Evolutionary conservation across 2,113 vertebrate genomes (phyloP).

Genomic region (Neopipo cinnamomea): DNA sequence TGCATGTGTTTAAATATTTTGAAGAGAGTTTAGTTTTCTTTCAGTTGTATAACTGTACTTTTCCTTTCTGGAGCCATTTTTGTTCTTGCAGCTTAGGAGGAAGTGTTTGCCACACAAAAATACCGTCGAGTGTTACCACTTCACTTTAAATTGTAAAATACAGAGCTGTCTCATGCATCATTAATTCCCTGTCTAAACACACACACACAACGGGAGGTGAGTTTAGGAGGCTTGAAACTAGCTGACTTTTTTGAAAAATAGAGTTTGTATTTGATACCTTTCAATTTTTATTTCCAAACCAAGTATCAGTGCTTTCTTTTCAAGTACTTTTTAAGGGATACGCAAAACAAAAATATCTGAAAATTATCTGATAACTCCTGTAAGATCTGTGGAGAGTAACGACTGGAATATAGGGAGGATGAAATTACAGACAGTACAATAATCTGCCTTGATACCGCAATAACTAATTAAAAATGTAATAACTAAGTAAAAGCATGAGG

Average conservation of each 20-base stretch:
- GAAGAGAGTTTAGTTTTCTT: background rate
- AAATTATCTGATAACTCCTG: background rate
- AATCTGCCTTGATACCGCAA: background rate
- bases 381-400: background rate
- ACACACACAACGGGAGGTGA: background rate
- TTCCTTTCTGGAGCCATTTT: background rate
- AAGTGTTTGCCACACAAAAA: background rate
- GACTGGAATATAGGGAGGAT: background rate
- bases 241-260: background rate
- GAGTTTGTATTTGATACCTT: background rate
- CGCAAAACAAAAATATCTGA: background rate
- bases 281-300: background rate
- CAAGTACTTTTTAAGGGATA: background rate
- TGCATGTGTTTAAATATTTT: background rate
- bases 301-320: background rate
- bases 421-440: background rate
- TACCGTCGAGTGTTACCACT: accelerated
- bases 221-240: background rate
- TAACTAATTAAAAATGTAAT: background rate
- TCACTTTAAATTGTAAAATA: background rate
- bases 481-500: background rate
- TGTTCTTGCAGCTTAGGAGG: background rate
- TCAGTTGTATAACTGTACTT: background rate
- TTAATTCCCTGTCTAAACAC: background rate
- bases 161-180: accelerated